Evolutionary conservation across 1,140 invertebrate genomes (phyloP).

Genomic region (Rhagoletis pomonella): DNA sequence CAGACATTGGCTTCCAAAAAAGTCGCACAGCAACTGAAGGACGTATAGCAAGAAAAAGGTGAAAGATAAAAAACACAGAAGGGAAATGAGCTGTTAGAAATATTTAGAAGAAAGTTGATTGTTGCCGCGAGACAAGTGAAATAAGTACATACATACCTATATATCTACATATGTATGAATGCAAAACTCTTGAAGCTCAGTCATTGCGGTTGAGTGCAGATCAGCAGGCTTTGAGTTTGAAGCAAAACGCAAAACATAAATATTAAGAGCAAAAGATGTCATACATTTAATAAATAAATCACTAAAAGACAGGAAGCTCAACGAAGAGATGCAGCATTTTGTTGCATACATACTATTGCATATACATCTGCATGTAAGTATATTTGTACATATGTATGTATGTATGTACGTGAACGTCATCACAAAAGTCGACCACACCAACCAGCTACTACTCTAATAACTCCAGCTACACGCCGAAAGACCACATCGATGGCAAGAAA

Average conservation of each 20-base stretch:
- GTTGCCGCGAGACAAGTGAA: neutral
- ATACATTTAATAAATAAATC: neutral
- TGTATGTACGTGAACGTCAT: neutral
- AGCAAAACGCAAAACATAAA: neutral
- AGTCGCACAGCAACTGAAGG: slow-evolving; percentile 39
- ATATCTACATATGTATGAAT: neutral
- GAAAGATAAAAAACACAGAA: neutral
- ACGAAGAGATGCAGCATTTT: neutral
- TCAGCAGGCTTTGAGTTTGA: neutral
- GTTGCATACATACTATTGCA: neutral
- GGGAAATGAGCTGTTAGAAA: neutral
- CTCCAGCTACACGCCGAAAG: neutral
- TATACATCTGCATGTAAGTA: neutral
- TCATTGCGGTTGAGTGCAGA: neutral
- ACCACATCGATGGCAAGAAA: neutral
- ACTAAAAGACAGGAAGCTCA: neutral
- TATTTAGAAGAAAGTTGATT: neutral
- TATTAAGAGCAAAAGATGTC: neutral
- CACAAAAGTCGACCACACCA: neutral
- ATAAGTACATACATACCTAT: neutral
- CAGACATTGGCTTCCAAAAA: slow-evolving; percentile 25
- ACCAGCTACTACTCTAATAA: neutral
- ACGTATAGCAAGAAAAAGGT: neutral
- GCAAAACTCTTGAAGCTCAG: neutral
- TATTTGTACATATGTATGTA: neutral